Percentiles rank a stretch among this genome's conserved stretches.
Conservation (phyloP, 2,113 vertebrate genomes). For the Aramus guarauna region DNA sequence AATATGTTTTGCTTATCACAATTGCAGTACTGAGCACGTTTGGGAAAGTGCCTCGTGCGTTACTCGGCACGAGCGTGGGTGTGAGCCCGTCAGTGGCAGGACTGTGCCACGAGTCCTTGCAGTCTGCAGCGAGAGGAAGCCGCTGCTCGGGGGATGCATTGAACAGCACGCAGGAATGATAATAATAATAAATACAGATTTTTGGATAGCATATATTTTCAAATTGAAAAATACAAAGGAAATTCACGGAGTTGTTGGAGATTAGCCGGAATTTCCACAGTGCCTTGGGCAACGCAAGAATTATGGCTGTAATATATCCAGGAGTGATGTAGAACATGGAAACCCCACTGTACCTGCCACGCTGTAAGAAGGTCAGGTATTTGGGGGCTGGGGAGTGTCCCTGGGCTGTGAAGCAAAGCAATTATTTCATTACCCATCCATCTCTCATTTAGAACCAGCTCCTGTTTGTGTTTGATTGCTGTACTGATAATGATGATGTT, state of each 20-base stretch:
- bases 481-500: slow-evolving; percentile 63
- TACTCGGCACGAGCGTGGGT: rapidly evolving
- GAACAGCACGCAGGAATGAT: background rate
- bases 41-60: background rate
- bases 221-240: background rate
- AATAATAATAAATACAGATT: background rate
- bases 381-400: slow-evolving; percentile 45
- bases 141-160: rapidly evolving
- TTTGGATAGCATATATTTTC: background rate
- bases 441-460: slow-evolving; percentile 58
- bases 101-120: rapidly evolving
- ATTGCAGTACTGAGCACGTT: background rate
- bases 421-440: slow-evolving; percentile 68
- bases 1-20: background rate
- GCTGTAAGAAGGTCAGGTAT: slow-evolving; percentile 20
- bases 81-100: rapidly evolving
- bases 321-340: background rate
- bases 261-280: background rate
- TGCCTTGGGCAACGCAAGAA: background rate
- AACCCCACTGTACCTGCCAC: background rate
- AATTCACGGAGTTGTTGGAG: background rate
- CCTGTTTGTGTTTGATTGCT: slow-evolving; percentile 70
- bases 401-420: slow-evolving; percentile 21
- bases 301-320: background rate
- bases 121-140: background rate